Percentiles rank a stretch among this genome's conserved stretches.
These are phyloP conservation scores for Hippocampus comes DNA, from an alignment of 2,113 vertebrate species.

Conservation along the genomic window DNA sequence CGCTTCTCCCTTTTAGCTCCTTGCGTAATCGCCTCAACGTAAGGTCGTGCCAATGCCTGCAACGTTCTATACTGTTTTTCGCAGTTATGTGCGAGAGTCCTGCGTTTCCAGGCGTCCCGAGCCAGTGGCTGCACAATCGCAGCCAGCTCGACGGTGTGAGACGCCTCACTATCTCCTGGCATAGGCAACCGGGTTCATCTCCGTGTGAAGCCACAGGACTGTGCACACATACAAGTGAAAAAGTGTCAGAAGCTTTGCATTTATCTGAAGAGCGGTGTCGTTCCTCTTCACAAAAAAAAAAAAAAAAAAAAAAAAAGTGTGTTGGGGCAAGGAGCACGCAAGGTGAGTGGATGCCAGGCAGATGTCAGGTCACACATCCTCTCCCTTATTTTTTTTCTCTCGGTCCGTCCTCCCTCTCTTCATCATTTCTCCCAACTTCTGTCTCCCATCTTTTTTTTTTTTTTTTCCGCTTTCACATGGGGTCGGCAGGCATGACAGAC, in stretches of 20 bases:
- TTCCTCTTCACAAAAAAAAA: slow-evolving; percentile 43
- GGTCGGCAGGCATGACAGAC: slow-evolving; percentile 53
- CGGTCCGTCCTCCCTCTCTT: slow-evolving; percentile 21
- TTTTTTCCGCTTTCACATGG: slow-evolving; percentile 40
- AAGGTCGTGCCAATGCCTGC: slow-evolving; percentile 42
- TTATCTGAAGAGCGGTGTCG: slow-evolving; percentile 64
- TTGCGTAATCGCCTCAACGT: slow-evolving; percentile 36
- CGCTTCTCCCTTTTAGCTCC: slow-evolving; percentile 46
- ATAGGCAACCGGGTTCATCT: slow-evolving; percentile 54
- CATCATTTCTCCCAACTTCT: slow-evolving; percentile 28
- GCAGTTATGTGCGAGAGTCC: slow-evolving; percentile 53
- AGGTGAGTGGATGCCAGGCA: slow-evolving; percentile 66
- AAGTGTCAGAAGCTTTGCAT: slow-evolving; percentile 63
- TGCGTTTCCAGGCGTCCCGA: slow-evolving; percentile 38
- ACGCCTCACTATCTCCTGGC: slow-evolving; percentile 62
- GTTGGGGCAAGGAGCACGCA: slow-evolving; percentile 55
- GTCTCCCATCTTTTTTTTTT: slow-evolving; percentile 25
- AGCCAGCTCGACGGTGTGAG: slow-evolving; percentile 56
- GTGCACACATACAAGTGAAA: slow-evolving; percentile 47
- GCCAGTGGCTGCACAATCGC: slow-evolving; percentile 29
- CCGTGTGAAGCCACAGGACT: slow-evolving; percentile 58
- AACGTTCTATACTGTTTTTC: slow-evolving; percentile 54
- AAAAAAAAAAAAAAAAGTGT: slow-evolving; percentile 28
- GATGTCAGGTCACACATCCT: slow-evolving; percentile 61
- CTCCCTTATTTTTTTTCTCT: slow-evolving; percentile 45